Percentiles rank a stretch among this genome's conserved stretches.
Evolutionary conservation across 2,113 vertebrate genomes (phyloP).

Genomic region (Ifrita kowaldi): DNA sequence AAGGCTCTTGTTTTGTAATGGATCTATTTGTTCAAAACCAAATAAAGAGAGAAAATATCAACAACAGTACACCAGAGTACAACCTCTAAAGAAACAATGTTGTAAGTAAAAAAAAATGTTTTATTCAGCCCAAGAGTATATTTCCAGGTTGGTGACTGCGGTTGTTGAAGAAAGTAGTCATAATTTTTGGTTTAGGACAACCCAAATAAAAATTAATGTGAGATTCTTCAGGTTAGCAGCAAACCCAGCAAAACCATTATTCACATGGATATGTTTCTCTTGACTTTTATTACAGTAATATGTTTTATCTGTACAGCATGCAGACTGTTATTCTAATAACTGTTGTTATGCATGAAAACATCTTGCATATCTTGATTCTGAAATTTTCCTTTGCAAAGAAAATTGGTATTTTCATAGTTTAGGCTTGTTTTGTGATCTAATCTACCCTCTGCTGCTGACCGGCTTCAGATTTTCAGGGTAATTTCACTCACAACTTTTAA

Average conservation of each 20-base stretch:
- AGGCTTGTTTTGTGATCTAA: background rate
- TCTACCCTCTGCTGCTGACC: background rate
- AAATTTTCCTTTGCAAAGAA: background rate
- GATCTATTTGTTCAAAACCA: background rate
- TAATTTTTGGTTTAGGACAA: slow-evolving; percentile 1
- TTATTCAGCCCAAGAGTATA: background rate
- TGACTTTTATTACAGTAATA: background rate
- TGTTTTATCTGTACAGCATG: background rate
- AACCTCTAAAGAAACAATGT: background rate
- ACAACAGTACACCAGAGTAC: background rate
- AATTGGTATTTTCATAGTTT: background rate
- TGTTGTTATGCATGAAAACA: slow-evolving; percentile 5
- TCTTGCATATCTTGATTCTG: background rate
- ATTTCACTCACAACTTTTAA: background rate
- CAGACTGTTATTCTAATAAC: slow-evolving; percentile 16
- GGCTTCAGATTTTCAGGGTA: background rate
- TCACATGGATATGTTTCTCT: background rate
- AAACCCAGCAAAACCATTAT: background rate
- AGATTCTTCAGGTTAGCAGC: slow-evolving; percentile 3
- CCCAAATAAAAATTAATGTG: slow-evolving; percentile 5
- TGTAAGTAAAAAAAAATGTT: background rate
- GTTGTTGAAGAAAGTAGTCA: background rate
- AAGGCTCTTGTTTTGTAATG: background rate
- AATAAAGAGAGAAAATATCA: background rate
- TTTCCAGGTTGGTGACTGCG: background rate